phyloP scores from a whole-genome alignment of 2,888 invertebrate genomes.

The Sesia apiformis region DNA sequence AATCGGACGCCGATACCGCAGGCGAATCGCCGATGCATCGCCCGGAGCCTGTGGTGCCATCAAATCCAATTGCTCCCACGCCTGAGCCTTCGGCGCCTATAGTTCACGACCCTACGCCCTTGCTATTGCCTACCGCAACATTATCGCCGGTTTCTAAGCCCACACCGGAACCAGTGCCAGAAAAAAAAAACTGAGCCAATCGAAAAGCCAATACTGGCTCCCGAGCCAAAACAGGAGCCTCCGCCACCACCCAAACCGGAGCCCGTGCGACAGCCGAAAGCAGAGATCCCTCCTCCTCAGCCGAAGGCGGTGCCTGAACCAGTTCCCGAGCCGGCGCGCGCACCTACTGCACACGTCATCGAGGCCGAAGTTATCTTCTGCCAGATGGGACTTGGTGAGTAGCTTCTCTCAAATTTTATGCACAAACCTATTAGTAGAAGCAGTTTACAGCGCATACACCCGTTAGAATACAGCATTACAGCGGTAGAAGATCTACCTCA shows the following conservation, averaged over 20 bases:
- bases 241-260: conserved; percentile 13
- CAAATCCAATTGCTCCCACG: neutral
- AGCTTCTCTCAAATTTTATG: neutral
- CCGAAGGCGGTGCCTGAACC: conserved; percentile 10
- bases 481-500: too few relatives aligned
- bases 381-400: conserved; percentile 81
- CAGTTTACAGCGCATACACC: too few relatives aligned
- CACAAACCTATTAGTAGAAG: too few relatives aligned
- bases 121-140: conserved; percentile 9
- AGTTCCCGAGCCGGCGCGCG: conserved; percentile 31
- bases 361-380: conserved; percentile 82
- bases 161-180: conserved; percentile 6
- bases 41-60: conserved; percentile 26
- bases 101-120: conserved; percentile 1
- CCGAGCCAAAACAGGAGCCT: conserved; percentile 9
- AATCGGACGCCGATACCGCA: conserved; percentile 67
- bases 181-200: neutral
- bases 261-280: conserved; percentile 14
- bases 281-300: conserved; percentile 5
- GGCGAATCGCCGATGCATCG: conserved; percentile 63
- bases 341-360: conserved; percentile 65
- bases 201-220: conserved; percentile 17
- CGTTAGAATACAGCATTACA: too few relatives aligned
- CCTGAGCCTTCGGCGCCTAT: neutral
- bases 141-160: conserved; percentile 14